A percentile compares a stretch with the other conserved stretches of the same genome.
Conservation (phyloP, 2,113 vertebrate species). For the Genyomyrus donnyi region DNA sequence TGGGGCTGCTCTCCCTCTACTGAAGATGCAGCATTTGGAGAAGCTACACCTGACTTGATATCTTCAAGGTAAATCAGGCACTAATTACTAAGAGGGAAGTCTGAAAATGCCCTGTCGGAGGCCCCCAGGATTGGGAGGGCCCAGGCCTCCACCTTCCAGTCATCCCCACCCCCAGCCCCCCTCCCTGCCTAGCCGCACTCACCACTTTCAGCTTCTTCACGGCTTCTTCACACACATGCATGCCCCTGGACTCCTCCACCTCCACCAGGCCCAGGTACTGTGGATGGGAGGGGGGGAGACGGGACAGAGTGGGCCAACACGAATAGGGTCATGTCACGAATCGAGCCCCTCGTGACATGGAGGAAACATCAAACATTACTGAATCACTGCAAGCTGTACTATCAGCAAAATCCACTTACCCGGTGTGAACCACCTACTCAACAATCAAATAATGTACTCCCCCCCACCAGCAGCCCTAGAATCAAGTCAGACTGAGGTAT, state of each 20-base stretch:
- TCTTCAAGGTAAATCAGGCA: background rate
- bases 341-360: background rate
- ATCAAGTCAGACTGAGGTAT: background rate
- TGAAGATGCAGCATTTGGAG: background rate
- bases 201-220: constrained; percentile 87
- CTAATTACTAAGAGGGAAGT: background rate
- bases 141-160: background rate
- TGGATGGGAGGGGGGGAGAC: background rate
- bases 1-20: background rate
- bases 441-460: background rate
- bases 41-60: background rate
- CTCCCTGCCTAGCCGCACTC: constrained; percentile 41
- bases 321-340: background rate
- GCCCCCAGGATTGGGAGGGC: background rate
- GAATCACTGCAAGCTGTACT: background rate
- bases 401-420: background rate
- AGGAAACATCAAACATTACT: background rate
- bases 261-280: constrained; percentile 85
- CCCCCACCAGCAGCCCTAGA: background rate
- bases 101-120: background rate
- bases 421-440: background rate
- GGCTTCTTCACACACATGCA: constrained; percentile 88
- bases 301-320: background rate
- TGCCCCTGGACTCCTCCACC: constrained; percentile 86
- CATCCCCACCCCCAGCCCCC: background rate